These are phyloP conservation scores for Chymomyza amoena DNA, from an alignment of 2,888 invertebrate genomes.

Conservation along the genomic window DNA sequence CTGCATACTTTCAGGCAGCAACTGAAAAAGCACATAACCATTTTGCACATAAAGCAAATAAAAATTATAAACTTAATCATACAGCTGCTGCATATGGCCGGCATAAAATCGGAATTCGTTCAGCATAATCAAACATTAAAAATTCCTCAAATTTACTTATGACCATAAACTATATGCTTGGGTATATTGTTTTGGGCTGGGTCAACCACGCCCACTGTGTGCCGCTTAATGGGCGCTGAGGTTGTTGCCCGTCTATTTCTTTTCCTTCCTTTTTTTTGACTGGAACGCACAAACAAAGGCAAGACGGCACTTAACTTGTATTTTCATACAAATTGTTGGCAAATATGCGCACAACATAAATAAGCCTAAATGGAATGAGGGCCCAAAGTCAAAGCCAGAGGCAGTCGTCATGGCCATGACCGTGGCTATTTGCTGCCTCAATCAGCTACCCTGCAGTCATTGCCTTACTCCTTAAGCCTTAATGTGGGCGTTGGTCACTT, in stretches of 20 bases:
- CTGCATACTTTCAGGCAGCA: background rate
- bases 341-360: conserved; percentile 65
- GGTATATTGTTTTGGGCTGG: background rate
- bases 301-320: conserved; percentile 21
- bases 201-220: background rate
- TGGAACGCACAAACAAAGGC: conserved; percentile 37
- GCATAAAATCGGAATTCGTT: conserved; percentile 17
- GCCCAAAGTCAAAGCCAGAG: background rate
- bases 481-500: background rate
- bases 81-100: background rate
- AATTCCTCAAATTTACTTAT: conserved; percentile 7
- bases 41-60: background rate
- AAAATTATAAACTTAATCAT: conserved; percentile 10
- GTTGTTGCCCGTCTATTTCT: conserved; percentile 28
- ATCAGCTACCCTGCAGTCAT: background rate
- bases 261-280: background rate
- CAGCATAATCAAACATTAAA: conserved; percentile 40
- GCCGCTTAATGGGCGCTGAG: conserved; percentile 21
- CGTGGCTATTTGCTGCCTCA: background rate
- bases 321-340: conserved; percentile 57
- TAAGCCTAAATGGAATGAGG: conserved; percentile 29
- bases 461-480: background rate
- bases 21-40: background rate
- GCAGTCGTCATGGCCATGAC: background rate
- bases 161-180: background rate